phyloP scores from a whole-genome alignment of 2,888 invertebrate species.

The Drosophila peninsularis region DNA sequence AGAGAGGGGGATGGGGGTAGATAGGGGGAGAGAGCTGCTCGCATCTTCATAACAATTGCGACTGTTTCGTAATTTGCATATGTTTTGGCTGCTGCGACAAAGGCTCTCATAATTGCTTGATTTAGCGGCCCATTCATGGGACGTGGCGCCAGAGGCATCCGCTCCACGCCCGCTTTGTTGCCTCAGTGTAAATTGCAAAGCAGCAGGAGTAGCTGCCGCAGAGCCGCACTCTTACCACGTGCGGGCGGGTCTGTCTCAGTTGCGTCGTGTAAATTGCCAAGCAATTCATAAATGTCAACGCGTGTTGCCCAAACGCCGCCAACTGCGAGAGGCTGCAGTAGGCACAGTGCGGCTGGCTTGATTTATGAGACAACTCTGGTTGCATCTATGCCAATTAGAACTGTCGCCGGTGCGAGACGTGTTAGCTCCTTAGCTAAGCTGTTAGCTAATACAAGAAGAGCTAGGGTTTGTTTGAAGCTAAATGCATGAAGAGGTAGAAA shows the following conservation, averaged over 20 bases:
- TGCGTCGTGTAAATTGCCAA: slow-evolving; percentile 76
- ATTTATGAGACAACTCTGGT: slow-evolving; percentile 49
- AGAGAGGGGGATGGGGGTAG: neutral
- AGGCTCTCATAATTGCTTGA: slow-evolving; percentile 84
- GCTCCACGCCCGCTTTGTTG: slow-evolving; percentile 19
- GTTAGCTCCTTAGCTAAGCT: neutral
- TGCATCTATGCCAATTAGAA: slow-evolving; percentile 42
- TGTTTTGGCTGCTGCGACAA: slow-evolving; percentile 76
- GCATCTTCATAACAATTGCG: slow-evolving; percentile 52
- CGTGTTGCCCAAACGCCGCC: slow-evolving; percentile 38
- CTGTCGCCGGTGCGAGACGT: neutral
- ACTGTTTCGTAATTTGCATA: slow-evolving; percentile 70
- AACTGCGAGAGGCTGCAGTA: neutral
- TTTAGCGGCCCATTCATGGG: slow-evolving; percentile 82
- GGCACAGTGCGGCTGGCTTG: slow-evolving; percentile 16
- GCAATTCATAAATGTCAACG: slow-evolving; percentile 82
- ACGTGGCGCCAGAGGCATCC: slow-evolving; percentile 67
- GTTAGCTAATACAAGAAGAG: neutral
- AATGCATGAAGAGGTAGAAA: neutral
- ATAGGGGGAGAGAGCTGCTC: neutral
- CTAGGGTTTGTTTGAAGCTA: neutral
- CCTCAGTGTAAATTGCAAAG: slow-evolving; percentile 72
- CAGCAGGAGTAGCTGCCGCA: slow-evolving; percentile 8
- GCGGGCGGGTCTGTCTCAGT: slow-evolving; percentile 70
- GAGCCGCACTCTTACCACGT: slow-evolving; percentile 25